Evolutionary conservation across 1,140 invertebrate genomes (phyloP).

Genomic region (Hylyphantes graminicola): DNA sequence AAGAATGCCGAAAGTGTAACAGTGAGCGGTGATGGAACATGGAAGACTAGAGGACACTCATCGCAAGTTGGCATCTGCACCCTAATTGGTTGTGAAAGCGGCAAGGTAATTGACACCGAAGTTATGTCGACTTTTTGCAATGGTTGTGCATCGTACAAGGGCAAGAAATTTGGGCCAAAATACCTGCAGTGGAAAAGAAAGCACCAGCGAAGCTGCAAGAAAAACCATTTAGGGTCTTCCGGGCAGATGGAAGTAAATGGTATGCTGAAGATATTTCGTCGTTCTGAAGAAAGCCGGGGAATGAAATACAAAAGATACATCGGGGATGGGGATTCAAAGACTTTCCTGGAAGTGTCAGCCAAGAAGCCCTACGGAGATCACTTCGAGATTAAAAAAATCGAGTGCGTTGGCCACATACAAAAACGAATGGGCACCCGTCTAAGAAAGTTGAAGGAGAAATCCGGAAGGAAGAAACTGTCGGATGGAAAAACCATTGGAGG

Average conservation of each 20-base stretch:
- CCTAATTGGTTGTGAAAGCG: not conserved
- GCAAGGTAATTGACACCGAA: not conserved
- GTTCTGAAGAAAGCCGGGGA: not conserved
- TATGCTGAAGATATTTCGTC: not conserved
- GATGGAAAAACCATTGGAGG: not conserved
- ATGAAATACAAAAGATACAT: not conserved
- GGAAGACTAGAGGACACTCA: not conserved
- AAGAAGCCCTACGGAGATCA: too few relatives aligned
- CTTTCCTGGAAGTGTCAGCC: too few relatives aligned
- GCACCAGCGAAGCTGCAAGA: not conserved
- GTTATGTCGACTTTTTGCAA: constrained; percentile 24
- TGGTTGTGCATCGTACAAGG: not conserved
- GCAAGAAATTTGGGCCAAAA: constrained; percentile 1
- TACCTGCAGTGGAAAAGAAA: constrained; percentile 1
- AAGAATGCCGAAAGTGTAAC: too few relatives aligned
- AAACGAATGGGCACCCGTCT: not conserved
- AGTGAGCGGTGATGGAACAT: not conserved
- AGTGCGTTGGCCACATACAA: not conserved
- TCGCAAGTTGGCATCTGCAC: constrained; percentile 6
- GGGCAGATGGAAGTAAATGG: not conserved
- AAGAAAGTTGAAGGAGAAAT: not conserved
- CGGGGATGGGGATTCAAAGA: too few relatives aligned
- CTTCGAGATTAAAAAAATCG: not conserved
- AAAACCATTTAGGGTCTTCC: constrained; percentile 4
- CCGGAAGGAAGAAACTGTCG: not conserved